Evolutionary conservation across 2,797 vertebrate genomes (phyloP).

Genomic region (Phalloptychus januarius): DNA sequence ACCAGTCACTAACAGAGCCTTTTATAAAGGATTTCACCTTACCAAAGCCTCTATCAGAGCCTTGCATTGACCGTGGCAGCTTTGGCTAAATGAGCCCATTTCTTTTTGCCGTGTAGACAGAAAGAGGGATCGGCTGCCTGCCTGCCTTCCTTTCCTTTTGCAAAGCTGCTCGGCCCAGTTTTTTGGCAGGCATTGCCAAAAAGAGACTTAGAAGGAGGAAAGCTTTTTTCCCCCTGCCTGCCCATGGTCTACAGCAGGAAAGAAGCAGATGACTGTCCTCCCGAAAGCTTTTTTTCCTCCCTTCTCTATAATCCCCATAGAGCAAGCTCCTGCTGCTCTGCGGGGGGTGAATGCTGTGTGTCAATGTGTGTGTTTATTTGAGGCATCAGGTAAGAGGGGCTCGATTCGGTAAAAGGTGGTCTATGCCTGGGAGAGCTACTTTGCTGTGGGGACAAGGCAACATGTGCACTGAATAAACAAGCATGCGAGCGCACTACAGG

Average conservation of each 20-base stretch:
- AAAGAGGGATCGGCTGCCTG: slow-evolving; percentile 73
- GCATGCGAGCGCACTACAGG: slow-evolving; percentile 33
- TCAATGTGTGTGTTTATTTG: slow-evolving; percentile 64
- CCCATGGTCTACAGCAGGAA: slow-evolving; percentile 69
- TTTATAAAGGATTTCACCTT: slow-evolving; percentile 67
- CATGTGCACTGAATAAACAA: slow-evolving; percentile 44
- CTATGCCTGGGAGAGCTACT: slow-evolving; percentile 44
- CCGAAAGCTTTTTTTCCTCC: slow-evolving; percentile 73
- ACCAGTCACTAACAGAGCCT: slow-evolving; percentile 60
- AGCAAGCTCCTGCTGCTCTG: slow-evolving; percentile 80
- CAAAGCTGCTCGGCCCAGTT: slow-evolving; percentile 74
- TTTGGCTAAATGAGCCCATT: slow-evolving; percentile 78
- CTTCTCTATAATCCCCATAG: slow-evolving; percentile 80
- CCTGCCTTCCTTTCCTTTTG: slow-evolving; percentile 64
- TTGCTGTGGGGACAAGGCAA: slow-evolving; percentile 44
- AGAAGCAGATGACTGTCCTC: slow-evolving; percentile 76
- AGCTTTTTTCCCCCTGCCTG: slow-evolving; percentile 67
- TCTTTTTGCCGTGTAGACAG: slow-evolving; percentile 79
- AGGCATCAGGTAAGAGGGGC: slow-evolving; percentile 57
- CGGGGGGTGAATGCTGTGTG: slow-evolving; percentile 69
- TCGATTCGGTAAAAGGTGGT: slow-evolving; percentile 50
- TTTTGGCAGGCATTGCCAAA: slow-evolving; percentile 80
- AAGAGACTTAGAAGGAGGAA: slow-evolving; percentile 81
- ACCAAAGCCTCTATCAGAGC: slow-evolving; percentile 75
- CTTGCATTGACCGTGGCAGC: slow-evolving; percentile 73